Evolutionary conservation across 1,140 invertebrate species (phyloP), one percentile per base, ranked within the genome.

Genomic region (Anastatus disparis): DNA sequence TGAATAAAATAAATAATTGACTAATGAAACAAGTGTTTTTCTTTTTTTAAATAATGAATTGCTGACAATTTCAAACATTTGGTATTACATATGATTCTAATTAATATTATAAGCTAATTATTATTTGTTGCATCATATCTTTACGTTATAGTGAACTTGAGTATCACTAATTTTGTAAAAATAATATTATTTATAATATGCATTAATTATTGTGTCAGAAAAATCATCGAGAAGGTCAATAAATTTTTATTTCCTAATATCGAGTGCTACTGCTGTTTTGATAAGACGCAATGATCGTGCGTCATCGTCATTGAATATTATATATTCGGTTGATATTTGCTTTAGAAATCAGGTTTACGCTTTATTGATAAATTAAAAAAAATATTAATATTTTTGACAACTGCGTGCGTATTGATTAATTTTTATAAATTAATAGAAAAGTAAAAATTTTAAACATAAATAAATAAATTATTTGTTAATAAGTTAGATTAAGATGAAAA

Each of bases 201-300:
- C n/a, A n/a, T n/a, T n/a, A n/a, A n/a, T n/a, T n/a, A n/a, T n/a
- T n/a, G n/a, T n/a, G n/a, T n/a, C n/a, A n/a, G 27, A 62, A 48
- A 63, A 63, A 50, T 50, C 50, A 64, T 64, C 48, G 27, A n/a
- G 35, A 65, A 65, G 48, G 31, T 65, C 62, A 8, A 13, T 1
- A 7, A 17, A 40, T 40, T 65, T 53, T 52, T 24, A 64, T 31
- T 26, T 64, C n/a, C 13, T 35, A 65, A 65, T n/a, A n/a, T 53
- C 62, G 10, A 55, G 7, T 2, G 31, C 3, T 27, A n/a, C n/a
- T 46, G 27, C 35, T 52, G 24, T 27, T 3, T 3, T 35, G 48
- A 65, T 65, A 65, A 65, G 20, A 17, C 48, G n/a, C 7, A 53
- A 40, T 53, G 50, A 8, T 50, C 22, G 13, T 27, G 35, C 31